Base-by-base conservation (phyloP, 2,797 vertebrate species). In the Orestias chungarensis region DNA sequence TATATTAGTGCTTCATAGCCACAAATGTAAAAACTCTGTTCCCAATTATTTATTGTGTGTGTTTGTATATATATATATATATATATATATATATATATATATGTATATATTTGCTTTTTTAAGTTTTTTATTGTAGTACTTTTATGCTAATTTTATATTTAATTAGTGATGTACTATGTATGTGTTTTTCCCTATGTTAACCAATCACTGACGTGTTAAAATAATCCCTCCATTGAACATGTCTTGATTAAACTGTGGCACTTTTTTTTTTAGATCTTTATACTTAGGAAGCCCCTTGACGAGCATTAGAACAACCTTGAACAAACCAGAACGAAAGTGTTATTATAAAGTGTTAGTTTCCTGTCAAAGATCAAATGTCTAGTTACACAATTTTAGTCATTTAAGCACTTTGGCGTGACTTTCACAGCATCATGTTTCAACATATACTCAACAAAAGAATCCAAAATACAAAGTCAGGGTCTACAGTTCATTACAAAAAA, bases 401-500 rank as follows among this genome's bases (percentile, higher is more conserved):
- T 62, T n/a, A 20, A 40, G 11, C 23, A 7, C 23, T n/a, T 62
- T 40, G 15, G 6, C 59, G n/a, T 20, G 5, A 2, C 6, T n/a
- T 35, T 25, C 2, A 62, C 7, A 40, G 59, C 12, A n/a, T 62
- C 59, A 62, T 4, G 61, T 76, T 81, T 82, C 31, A 27, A 65
- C 18, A 75, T 55, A 31, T 77, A 8, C 44, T 59, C 72, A 64
- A 68, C 10, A 50, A 27, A 7, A 62, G 42, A 38, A 15, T 18
- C 0, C 11, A 43, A 27, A 47, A 54, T 57, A 29, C 50, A 54
- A 17, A 35, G 20, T 4, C 8, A 35, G 49, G n/a, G 3, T 57
- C 2, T 15, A 31, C 61, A 55, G 73, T 64, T 71, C 42, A 82
- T 78, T 62, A 79, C 47, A 80, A 38, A 38, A 38, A 38, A 38